Conservation (phyloP, 2,113 vertebrate species). For the Picathartes gymnocephalus region DNA sequence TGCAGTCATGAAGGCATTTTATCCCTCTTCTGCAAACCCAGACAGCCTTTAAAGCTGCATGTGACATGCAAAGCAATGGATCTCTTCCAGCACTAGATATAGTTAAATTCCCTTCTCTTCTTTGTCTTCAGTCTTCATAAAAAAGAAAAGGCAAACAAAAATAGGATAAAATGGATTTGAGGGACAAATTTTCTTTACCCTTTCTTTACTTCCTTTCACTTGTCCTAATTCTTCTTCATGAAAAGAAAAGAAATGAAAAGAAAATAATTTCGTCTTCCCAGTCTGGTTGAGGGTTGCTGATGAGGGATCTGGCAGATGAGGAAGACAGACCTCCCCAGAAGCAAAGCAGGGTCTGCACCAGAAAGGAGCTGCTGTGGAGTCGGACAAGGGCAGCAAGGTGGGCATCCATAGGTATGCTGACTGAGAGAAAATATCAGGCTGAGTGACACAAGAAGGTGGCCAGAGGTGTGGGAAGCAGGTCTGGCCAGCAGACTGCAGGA, state of each 20-base stretch:
- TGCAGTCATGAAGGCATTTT: fast-evolving
- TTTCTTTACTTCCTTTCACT: not conserved
- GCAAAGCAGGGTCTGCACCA: not conserved
- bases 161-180: not conserved
- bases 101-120: not conserved
- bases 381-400: not conserved
- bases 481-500: not conserved
- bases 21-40: not conserved
- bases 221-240: not conserved
- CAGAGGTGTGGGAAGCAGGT: not conserved
- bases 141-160: not conserved
- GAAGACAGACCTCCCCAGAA: not conserved
- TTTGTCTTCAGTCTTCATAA: not conserved
- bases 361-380: not conserved
- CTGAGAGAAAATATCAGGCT: not conserved
- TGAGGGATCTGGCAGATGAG: not conserved
- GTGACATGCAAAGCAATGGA: not conserved
- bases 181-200: not conserved
- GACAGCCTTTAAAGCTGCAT: not conserved
- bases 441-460: not conserved
- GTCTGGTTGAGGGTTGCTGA: not conserved
- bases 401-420: not conserved
- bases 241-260: not conserved
- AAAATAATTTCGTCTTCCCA: not conserved
- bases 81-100: not conserved